These are phyloP conservation scores for Xenus cinereus DNA, from an alignment of 2,113 vertebrate genomes.

Conservation along the genomic window DNA sequence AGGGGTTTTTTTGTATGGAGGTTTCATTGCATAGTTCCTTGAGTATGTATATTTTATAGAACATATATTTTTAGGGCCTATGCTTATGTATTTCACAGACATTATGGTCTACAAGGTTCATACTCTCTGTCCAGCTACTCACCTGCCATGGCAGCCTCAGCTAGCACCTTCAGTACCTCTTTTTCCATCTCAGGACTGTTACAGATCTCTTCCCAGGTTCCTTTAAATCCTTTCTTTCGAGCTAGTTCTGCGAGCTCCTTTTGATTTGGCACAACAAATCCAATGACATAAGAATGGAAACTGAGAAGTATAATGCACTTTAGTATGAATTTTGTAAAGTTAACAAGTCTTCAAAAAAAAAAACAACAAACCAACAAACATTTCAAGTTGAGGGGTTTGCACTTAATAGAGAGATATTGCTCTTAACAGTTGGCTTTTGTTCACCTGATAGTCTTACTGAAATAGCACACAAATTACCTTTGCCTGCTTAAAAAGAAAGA, in stretches of 20 bases:
- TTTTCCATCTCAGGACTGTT: conserved; percentile 86
- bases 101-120: not conserved
- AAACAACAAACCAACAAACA: too few species aligned
- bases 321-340: conserved; percentile 1
- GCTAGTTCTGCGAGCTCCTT: conserved; percentile 88
- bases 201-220: conserved; percentile 88
- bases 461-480: not conserved
- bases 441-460: conserved; percentile 25
- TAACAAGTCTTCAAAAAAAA: not conserved
- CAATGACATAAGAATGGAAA: conserved; percentile 92
- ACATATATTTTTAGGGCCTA: not conserved
- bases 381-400: not conserved
- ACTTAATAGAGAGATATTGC: not conserved
- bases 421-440: conserved; percentile 30
- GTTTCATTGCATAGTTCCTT: not conserved
- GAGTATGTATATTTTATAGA: too few species aligned
- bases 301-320: conserved; percentile 69
- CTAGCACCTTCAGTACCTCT: conserved; percentile 86
- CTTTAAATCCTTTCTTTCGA: conserved; percentile 78
- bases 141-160: conserved; percentile 86
- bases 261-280: conserved; percentile 96
- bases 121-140: not conserved
- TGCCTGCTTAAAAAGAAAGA: conserved; percentile 14
- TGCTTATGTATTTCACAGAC: not conserved
- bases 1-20: not conserved